Percentiles rank a stretch among this genome's conserved stretches.
phyloP scores from a whole-genome alignment of 1,140 invertebrate species.

The Chironomus striatipennis region DNA sequence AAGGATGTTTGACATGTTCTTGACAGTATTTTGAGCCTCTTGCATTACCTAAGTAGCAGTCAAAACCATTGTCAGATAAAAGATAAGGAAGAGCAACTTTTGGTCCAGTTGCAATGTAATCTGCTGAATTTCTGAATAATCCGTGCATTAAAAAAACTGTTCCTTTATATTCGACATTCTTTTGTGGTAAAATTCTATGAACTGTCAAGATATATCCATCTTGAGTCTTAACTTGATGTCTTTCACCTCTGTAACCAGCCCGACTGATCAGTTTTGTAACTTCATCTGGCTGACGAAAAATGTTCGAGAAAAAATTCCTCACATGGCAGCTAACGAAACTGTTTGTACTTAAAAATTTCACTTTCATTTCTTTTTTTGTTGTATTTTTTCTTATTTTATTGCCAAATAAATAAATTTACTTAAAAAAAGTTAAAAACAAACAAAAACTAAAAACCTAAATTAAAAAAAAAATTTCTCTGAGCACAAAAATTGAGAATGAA shows the following conservation, averaged over 20 bases:
- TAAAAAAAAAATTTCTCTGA: too few species aligned
- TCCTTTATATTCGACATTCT: slow-evolving; percentile 29
- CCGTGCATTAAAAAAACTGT: slow-evolving; percentile 58
- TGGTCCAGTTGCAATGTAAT: slow-evolving; percentile 50
- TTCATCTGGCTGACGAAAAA: not conserved
- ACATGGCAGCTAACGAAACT: too few species aligned
- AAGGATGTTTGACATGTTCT: slow-evolving; percentile 42
- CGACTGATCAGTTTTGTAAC: slow-evolving; percentile 39
- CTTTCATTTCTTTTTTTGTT: too few species aligned
- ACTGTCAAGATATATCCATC: slow-evolving; percentile 49
- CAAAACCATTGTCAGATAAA: not conserved
- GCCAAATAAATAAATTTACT: too few species aligned
- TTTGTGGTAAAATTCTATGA: slow-evolving; percentile 38
- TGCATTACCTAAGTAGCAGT: slow-evolving; percentile 63
- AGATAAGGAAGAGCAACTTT: slow-evolving; percentile 36
- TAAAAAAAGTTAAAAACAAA: too few species aligned
- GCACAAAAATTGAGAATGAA: too few species aligned
- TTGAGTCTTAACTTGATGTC: slow-evolving; percentile 43
- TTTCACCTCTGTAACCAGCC: slow-evolving; percentile 51
- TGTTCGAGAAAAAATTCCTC: too few species aligned
- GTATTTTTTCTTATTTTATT: too few species aligned
- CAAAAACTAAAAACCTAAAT: too few species aligned
- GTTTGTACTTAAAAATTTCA: too few species aligned
- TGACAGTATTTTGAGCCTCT: slow-evolving; percentile 62
- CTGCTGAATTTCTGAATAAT: slow-evolving; percentile 47